Evolutionary conservation across 2,113 vertebrate species (phyloP).

Genomic region (Zapus hudsonius): DNA sequence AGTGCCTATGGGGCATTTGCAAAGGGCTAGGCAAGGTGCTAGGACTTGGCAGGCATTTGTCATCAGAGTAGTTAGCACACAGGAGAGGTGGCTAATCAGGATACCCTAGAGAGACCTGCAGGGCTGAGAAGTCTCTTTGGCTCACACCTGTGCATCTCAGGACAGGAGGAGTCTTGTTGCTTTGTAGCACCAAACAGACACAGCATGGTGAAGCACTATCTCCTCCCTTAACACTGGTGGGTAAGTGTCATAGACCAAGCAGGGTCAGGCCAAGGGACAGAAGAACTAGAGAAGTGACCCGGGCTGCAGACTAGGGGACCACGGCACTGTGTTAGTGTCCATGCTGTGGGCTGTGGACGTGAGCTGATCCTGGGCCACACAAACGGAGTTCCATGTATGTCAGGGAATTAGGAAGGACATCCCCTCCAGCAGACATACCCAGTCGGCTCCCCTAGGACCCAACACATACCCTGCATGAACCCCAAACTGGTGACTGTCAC

Average conservation of each 20-base stretch:
- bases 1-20: neutral
- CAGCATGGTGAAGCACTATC: neutral
- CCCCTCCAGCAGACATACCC: accelerated
- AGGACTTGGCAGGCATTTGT: neutral
- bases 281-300: neutral
- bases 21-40: neutral
- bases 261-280: neutral
- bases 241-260: neutral
- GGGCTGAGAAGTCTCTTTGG: neutral
- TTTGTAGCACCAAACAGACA: neutral
- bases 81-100: neutral
- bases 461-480: too few relatives aligned
- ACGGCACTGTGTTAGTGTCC: accelerated
- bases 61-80: neutral
- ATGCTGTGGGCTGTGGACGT: neutral
- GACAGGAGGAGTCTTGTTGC: accelerated
- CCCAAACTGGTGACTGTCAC: neutral
- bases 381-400: neutral
- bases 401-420: neutral
- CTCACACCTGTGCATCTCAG: accelerated
- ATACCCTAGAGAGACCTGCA: neutral
- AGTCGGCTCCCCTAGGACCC: neutral
- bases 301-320: neutral
- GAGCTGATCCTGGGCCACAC: neutral
- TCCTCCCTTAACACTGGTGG: neutral